Conservation (phyloP, 2,797 vertebrate species). For the Sarcoramphus papa region DNA sequence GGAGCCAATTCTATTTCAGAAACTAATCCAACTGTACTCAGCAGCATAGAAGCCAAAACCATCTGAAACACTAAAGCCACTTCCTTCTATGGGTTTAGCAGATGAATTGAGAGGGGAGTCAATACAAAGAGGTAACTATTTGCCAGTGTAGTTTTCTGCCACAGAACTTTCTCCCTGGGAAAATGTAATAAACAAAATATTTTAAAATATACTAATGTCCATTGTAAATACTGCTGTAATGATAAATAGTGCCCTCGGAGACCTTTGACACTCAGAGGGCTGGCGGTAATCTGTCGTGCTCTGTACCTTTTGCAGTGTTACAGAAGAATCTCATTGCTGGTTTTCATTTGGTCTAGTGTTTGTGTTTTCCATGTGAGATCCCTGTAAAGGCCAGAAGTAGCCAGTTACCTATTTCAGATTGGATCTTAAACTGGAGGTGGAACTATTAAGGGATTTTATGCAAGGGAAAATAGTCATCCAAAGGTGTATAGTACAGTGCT, state of each 20-base stretch:
- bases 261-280: neutral
- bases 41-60: slow-evolving; percentile 27
- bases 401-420: neutral
- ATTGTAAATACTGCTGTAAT: neutral
- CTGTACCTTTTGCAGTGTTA: neutral
- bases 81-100: slow-evolving; percentile 70
- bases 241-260: neutral
- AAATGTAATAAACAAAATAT: neutral
- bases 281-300: neutral
- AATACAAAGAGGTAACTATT: neutral
- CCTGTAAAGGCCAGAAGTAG: neutral
- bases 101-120: slow-evolving; percentile 21
- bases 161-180: neutral
- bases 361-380: neutral
- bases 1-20: slow-evolving; percentile 58
- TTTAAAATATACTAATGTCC: neutral
- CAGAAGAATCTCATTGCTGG: neutral
- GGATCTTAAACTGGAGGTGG: neutral
- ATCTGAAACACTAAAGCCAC: slow-evolving; percentile 46
- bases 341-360: neutral
- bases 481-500: neutral
- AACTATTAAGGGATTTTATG: neutral
- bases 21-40: slow-evolving; percentile 57
- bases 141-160: neutral
- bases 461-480: neutral